Conservation (phyloP, 2,797 vertebrate species). For the Phrynocephalus forsythii region DNA sequence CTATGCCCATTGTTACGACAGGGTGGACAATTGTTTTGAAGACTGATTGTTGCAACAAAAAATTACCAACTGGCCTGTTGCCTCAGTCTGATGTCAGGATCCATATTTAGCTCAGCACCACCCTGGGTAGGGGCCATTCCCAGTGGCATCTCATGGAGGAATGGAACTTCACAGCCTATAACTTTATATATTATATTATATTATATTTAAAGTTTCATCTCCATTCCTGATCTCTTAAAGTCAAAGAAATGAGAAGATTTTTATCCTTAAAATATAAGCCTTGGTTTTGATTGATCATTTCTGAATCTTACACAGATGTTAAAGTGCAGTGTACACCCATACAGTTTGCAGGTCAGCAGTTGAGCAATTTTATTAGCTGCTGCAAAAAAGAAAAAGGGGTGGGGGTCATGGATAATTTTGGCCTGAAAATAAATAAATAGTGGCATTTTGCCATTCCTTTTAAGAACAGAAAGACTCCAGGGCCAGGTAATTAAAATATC, state of each 20-base stretch:
- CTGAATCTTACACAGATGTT: background rate
- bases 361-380: conserved; percentile 3
- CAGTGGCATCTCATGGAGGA: too few species aligned
- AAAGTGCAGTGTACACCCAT: background rate
- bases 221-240: background rate
- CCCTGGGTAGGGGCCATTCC: too few species aligned
- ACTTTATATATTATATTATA: too few species aligned
- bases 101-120: too few species aligned
- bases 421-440: background rate
- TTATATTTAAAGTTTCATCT: background rate
- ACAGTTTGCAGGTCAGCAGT: background rate
- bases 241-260: background rate
- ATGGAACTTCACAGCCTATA: too few species aligned
- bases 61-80: too few species aligned
- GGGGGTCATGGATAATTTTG: background rate
- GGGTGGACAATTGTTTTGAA: too few species aligned
- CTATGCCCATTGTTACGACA: too few species aligned
- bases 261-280: background rate
- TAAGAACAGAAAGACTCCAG: background rate
- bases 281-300: background rate
- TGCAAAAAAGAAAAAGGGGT: background rate
- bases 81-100: too few species aligned
- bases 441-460: background rate
- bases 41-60: too few species aligned
- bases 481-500: conserved; percentile 20